Evolutionary conservation across 2,797 vertebrate genomes (phyloP).

Genomic region (Hyperoplus immaculatus): DNA sequence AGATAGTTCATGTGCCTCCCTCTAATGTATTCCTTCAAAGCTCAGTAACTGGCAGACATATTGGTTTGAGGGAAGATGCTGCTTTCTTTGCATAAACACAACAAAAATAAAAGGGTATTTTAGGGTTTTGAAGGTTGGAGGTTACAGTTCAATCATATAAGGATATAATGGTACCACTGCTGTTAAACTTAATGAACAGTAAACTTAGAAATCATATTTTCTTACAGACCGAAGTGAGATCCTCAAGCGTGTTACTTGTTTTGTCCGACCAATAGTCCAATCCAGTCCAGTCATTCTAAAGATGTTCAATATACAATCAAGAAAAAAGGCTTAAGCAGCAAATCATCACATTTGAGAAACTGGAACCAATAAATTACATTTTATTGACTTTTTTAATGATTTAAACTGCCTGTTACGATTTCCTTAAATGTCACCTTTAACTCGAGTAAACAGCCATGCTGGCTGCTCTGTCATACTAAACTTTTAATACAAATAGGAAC

Average conservation of each 20-base stretch:
- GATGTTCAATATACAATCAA: not conserved
- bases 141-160: not conserved
- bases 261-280: not conserved
- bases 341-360: not conserved
- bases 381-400: not conserved
- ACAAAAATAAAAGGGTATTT: not conserved
- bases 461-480: not conserved
- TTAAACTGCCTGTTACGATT: not conserved
- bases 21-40: constrained; percentile 6
- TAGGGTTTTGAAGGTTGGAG: not conserved
- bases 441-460: not conserved
- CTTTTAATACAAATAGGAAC: not conserved
- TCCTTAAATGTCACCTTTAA: not conserved
- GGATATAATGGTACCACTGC: not conserved
- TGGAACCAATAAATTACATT: not conserved
- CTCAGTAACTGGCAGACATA: constrained; percentile 1
- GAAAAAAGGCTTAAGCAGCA: not conserved
- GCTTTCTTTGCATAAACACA: not conserved
- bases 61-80: constrained; percentile 6
- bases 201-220: not conserved
- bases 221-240: not conserved
- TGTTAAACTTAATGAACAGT: not conserved
- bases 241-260: not conserved
- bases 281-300: not conserved
- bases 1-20: constrained; percentile 32